phyloP scores from a whole-genome alignment of 2,797 vertebrate genomes.

The Pangasius krempfi region DNA sequence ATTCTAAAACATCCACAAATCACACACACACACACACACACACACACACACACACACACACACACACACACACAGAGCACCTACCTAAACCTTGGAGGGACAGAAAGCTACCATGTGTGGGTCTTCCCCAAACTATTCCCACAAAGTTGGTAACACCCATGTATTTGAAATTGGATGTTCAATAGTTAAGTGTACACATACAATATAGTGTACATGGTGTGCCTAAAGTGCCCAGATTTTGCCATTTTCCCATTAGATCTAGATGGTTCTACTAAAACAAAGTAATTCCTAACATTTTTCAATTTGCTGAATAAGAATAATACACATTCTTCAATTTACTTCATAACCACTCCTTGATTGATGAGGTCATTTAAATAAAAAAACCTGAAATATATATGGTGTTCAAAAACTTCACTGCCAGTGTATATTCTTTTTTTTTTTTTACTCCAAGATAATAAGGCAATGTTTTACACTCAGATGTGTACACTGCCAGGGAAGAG shows the following conservation, averaged over 20 bases:
- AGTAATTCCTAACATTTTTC: not conserved
- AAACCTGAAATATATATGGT: not conserved
- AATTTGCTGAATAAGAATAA: not conserved
- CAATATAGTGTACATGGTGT: not conserved
- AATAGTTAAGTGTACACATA: not conserved
- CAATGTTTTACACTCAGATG: not conserved
- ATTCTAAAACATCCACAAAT: not conserved
- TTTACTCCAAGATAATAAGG: not conserved
- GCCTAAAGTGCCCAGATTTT: not conserved
- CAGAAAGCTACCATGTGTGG: not conserved
- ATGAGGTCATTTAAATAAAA: not conserved
- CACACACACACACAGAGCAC: not conserved
- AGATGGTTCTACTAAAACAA: too few species aligned
- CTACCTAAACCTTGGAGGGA: not conserved
- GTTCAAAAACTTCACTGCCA: not conserved
- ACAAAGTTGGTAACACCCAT: not conserved
- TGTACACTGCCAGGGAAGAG: not conserved
- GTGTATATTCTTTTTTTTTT: too few species aligned
- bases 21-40: not conserved
- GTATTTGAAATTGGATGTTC: not conserved
- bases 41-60: not conserved
- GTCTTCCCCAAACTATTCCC: not conserved
- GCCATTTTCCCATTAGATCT: not conserved
- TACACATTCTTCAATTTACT: not conserved
- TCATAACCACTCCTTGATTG: not conserved